A percentile compares a stretch with the other conserved stretches of the same genome.
Conservation (phyloP, 2,888 invertebrate species). For the Leptinotarsa rubiginosa region DNA sequence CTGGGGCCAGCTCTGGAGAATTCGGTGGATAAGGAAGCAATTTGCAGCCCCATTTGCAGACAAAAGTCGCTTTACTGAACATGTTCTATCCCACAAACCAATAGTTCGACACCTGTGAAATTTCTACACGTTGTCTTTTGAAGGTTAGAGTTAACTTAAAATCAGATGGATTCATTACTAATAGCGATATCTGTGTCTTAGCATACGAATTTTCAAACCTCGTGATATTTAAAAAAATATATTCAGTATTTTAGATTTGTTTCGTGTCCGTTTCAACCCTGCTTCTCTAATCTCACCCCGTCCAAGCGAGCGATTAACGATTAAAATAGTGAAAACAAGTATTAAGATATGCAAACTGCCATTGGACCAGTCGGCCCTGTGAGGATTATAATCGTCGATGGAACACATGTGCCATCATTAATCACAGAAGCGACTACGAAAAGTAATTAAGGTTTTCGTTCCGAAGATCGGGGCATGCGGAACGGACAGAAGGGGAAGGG, state of each 20-base stretch:
- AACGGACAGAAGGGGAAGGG: not conserved
- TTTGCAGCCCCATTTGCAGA: no score
- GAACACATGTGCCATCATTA: conserved; percentile 62
- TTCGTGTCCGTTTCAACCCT: not conserved
- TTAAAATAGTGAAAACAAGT: conserved; percentile 54
- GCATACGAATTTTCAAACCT: not conserved
- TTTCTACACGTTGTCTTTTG: no score
- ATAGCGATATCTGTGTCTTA: no score
- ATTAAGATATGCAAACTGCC: conserved; percentile 56
- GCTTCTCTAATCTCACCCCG: conserved; percentile 24
- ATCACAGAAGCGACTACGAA: conserved; percentile 58
- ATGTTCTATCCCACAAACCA: no score
- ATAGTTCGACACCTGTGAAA: no score
- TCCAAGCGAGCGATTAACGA: conserved; percentile 34
- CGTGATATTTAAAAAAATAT: no score
- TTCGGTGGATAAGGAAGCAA: no score
- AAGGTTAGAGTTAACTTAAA: no score
- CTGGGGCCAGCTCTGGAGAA: no score
- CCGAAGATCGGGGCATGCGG: conserved; percentile 39
- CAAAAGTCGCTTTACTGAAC: no score
- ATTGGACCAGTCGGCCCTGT: conserved; percentile 41
- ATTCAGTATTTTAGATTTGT: no score
- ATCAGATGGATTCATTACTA: no score
- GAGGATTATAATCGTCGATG: conserved; percentile 55
- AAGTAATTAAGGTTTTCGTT: conserved; percentile 64